These are phyloP conservation scores for Caenorhabditis auriculariae DNA, from an alignment of 2,888 invertebrate species.

Conservation along the genomic window DNA sequence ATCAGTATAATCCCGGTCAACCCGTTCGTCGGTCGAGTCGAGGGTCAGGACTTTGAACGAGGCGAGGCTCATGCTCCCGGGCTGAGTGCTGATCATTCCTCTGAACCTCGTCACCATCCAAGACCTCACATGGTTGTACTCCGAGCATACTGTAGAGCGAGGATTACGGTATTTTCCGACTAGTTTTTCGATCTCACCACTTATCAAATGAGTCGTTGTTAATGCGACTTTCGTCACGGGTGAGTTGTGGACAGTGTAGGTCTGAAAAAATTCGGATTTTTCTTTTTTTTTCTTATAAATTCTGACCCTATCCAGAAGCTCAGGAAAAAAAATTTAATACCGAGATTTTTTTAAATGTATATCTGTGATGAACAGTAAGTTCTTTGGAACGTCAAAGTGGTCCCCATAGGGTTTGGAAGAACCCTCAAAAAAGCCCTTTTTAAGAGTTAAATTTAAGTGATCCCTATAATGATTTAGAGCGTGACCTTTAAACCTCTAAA, in stretches of 20 bases:
- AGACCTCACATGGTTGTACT: slow-evolving; percentile 94
- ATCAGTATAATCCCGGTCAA: slow-evolving; percentile 52
- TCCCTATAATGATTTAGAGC: no score
- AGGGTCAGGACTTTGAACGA: slow-evolving; percentile 93
- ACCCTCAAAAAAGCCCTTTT: no score
- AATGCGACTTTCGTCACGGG: slow-evolving; percentile 68
- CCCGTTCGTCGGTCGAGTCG: slow-evolving; percentile 69
- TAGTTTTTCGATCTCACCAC: slow-evolving; percentile 69
- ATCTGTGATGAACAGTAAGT: no score
- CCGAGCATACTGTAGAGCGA: slow-evolving; percentile 77
- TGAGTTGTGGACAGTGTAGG: slow-evolving; percentile 58
- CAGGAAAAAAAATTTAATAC: no score
- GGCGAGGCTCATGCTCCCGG: slow-evolving; percentile 93
- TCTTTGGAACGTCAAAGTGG: no score
- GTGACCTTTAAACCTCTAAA: no score
- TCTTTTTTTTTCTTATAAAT: no score
- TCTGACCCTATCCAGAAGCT: no score
- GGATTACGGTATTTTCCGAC: not conserved
- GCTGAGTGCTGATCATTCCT: slow-evolving; percentile 98
- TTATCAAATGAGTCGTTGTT: slow-evolving; percentile 90
- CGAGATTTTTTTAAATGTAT: no score
- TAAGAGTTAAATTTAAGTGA: no score
- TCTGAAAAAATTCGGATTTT: slow-evolving; percentile 92
- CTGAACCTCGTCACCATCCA: slow-evolving; percentile 95
- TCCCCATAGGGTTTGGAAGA: no score